Conservation (phyloP, 2,888 invertebrate species). For the Tenthredo notha region DNA sequence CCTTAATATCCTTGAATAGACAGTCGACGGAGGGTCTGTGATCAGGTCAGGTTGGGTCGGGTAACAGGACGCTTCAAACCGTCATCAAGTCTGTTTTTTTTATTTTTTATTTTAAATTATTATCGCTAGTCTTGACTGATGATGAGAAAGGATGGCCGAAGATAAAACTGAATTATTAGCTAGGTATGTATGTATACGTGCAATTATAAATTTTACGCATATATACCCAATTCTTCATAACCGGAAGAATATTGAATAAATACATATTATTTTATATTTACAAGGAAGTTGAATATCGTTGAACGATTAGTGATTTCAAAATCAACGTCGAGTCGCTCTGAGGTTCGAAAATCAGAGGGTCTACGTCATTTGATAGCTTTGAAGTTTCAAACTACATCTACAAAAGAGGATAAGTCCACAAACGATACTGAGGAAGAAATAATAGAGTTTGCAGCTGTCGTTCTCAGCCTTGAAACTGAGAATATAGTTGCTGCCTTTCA, state of each 20-base stretch:
- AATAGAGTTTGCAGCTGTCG: constrained; percentile 83
- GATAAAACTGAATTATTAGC: constrained; percentile 40
- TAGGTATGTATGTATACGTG: constrained; percentile 9
- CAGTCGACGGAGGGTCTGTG: constrained; percentile 36
- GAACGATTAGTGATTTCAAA: constrained; percentile 33
- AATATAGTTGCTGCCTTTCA: constrained; percentile 82
- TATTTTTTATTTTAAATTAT: no score
- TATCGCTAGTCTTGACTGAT: not conserved
- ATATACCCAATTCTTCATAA: not conserved
- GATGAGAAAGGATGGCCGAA: constrained; percentile 25
- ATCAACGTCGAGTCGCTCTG: not conserved
- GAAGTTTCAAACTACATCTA: constrained; percentile 35
- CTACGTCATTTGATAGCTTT: constrained; percentile 34
- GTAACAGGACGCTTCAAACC: constrained; percentile 6
- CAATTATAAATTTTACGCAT: not conserved
- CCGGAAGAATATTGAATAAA: not conserved
- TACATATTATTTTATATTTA: not conserved
- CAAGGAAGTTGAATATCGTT: constrained; percentile 39
- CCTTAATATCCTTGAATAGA: constrained; percentile 30
- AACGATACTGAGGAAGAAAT: constrained; percentile 77
- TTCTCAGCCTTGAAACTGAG: constrained; percentile 80
- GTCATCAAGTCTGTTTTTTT: not conserved
- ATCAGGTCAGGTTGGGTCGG: constrained; percentile 18
- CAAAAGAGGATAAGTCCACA: not conserved
- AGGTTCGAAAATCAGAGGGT: not conserved